Percentiles rank a stretch among this genome's conserved stretches.
These are phyloP conservation scores for Lemur catta DNA, from an alignment of 2,797 vertebrate species.

Conservation along the genomic window DNA sequence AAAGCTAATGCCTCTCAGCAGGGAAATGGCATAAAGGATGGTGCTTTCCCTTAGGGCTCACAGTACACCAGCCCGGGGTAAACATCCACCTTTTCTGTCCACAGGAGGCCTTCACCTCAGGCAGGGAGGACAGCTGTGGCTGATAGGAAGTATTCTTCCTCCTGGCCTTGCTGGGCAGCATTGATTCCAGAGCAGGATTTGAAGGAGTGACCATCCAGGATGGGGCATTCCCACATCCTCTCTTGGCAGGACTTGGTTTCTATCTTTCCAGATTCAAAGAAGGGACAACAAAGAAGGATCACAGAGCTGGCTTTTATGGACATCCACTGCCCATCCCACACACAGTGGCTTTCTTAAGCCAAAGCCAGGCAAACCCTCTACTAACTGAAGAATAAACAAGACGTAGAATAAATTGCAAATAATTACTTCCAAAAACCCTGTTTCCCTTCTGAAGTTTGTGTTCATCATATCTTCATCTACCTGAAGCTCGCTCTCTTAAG, in stretches of 20 bases:
- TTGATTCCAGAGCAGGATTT: conserved; percentile 36
- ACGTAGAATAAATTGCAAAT: neutral
- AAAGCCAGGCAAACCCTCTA: neutral
- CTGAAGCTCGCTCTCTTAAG: neutral
- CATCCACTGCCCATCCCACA: too few relatives aligned
- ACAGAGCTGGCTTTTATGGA: neutral
- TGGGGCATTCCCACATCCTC: neutral
- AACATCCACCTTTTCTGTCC: neutral
- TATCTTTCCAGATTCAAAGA: neutral
- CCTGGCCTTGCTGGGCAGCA: neutral
- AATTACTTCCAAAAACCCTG: neutral
- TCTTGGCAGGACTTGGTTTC: too few relatives aligned
- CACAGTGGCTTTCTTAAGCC: neutral
- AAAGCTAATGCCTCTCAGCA: neutral
- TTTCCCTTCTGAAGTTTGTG: neutral
- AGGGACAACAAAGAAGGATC: neutral
- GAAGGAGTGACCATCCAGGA: neutral
- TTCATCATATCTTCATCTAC: neutral
- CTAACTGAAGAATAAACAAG: neutral
- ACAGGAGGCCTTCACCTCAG: neutral
- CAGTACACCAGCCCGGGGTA: neutral
- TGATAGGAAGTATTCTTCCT: neutral
- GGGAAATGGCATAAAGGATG: neutral
- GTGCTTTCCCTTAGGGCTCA: neutral
- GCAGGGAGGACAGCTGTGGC: neutral